These are phyloP conservation scores for Homarus americanus DNA, from an alignment of 1,140 invertebrate genomes.

Conservation along the genomic window DNA sequence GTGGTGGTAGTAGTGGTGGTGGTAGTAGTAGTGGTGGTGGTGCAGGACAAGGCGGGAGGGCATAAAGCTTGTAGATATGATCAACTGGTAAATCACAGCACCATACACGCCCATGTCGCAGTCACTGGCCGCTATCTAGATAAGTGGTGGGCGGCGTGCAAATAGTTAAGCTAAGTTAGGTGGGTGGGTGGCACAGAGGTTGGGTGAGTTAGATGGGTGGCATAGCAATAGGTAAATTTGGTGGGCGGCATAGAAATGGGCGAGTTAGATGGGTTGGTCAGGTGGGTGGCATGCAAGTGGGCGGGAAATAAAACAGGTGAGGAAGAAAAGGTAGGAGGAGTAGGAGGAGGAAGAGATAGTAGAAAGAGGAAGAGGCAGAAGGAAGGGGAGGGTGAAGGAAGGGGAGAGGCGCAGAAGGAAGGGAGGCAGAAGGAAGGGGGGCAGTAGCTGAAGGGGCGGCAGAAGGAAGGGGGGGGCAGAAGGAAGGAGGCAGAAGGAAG, in stretches of 20 bases:
- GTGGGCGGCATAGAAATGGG: not conserved
- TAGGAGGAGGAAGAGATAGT: not conserved
- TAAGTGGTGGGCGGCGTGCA: not conserved
- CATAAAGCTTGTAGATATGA: constrained; percentile 14
- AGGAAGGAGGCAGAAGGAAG: no score
- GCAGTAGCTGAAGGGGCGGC: not conserved
- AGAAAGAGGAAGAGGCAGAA: not conserved
- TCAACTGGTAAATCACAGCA: constrained; percentile 8
- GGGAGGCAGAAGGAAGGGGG: not conserved
- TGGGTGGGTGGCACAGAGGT: not conserved
- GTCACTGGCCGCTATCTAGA: not conserved
- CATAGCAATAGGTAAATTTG: not conserved
- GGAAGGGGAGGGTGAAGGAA: not conserved
- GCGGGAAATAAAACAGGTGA: not conserved
- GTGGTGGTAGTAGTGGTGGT: not conserved
- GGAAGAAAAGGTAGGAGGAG: not conserved
- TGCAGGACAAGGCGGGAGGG: no score
- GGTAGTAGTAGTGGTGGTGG: no score
- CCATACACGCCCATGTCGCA: constrained; percentile 17
- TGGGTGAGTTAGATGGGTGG: not conserved
- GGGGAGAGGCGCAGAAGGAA: not conserved
- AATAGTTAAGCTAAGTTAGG: not conserved
- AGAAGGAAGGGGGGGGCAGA: not conserved
- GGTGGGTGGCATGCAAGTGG: not conserved
- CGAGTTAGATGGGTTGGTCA: not conserved